A percentile compares a stretch with the other conserved stretches of the same genome.
Conservation (phyloP, 2,888 invertebrate genomes). For the Conistra vaccinii region DNA sequence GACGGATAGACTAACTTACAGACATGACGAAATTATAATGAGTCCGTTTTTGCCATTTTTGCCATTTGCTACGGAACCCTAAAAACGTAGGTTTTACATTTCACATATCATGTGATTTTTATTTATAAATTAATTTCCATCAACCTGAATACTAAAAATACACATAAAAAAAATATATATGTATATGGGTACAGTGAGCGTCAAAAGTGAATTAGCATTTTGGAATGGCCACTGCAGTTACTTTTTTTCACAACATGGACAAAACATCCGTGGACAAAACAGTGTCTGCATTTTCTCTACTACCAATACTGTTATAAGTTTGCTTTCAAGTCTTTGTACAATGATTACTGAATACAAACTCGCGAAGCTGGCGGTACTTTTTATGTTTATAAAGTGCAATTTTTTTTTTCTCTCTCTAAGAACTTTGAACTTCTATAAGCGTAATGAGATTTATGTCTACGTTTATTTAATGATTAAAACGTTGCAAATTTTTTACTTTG, state of each 20-base stretch:
- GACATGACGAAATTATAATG: background rate
- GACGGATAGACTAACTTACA: background rate
- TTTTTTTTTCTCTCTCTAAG: slow-evolving; percentile 12
- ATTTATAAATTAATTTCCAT: slow-evolving; percentile 25
- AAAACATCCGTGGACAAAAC: background rate
- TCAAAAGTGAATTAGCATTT: background rate
- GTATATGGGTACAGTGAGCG: slow-evolving; percentile 18
- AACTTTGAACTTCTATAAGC: slow-evolving; percentile 4
- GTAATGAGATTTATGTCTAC: slow-evolving; percentile 14
- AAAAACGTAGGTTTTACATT: slow-evolving; percentile 1
- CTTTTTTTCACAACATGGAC: background rate
- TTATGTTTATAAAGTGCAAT: slow-evolving; percentile 57
- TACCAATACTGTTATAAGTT: background rate
- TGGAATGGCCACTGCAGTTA: background rate
- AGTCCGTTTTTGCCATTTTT: too few species aligned
- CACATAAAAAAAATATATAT: slow-evolving; percentile 20
- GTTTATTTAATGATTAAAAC: slow-evolving; percentile 17
- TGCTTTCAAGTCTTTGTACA: background rate
- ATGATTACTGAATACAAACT: background rate
- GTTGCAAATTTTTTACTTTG: slow-evolving; percentile 38
- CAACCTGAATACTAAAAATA: slow-evolving; percentile 21
- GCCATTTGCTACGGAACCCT: background rate
- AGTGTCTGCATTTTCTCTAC: background rate
- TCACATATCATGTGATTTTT: too few species aligned
- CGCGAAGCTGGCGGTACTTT: slow-evolving; percentile 18